Base-by-base conservation (phyloP, 2,797 vertebrate species). In the Mareca strepera region DNA sequence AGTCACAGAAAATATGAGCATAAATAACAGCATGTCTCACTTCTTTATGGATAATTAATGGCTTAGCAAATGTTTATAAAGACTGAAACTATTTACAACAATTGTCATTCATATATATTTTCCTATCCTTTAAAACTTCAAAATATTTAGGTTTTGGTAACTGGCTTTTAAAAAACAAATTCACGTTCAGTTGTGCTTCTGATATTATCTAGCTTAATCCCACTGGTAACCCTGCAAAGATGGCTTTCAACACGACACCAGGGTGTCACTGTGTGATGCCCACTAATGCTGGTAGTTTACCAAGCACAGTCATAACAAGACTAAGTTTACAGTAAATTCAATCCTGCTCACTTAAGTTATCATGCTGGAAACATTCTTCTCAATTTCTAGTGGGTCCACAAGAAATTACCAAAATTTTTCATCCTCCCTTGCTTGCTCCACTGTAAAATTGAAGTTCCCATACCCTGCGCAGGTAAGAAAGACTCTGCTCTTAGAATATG, bases 11-110 rank as follows among this genome's bases (percentile, higher is more conserved):
- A 89, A 90, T 17, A 92, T 1, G 6, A 89, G 28, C 22, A 62
- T 90, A 96, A 96, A 81, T 86, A 94, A 95, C 92, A 96, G 74
- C 85, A 88, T 80, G 88, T 41, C 59, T 92, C 50, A 84, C 69
- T 84, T 92, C 66, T 77, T 74, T 43, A 89, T 75, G 62, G 58
- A 72, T 53, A 87, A 75, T 69, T 83, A 92, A 90, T 52, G 43
- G 17, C 21, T 83, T 73, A 83, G 69, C 33, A 91, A 88, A 69
- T 83, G 72, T 87, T 96, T 81, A 78, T 86, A 66, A 91, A 92
- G 55, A 25, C 73, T 79, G 62, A 88, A 95, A 90, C 60, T 72
- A 88, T 56, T 67, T 92, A 31, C 72, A 92, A 37, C 50, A 82
- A 85, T 11, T 88, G 33, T 59, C 59, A 88, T 62, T 90, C 52